Evolutionary conservation across 2,888 invertebrate genomes (phyloP).

Genomic region (Tupiocoris notatus): DNA sequence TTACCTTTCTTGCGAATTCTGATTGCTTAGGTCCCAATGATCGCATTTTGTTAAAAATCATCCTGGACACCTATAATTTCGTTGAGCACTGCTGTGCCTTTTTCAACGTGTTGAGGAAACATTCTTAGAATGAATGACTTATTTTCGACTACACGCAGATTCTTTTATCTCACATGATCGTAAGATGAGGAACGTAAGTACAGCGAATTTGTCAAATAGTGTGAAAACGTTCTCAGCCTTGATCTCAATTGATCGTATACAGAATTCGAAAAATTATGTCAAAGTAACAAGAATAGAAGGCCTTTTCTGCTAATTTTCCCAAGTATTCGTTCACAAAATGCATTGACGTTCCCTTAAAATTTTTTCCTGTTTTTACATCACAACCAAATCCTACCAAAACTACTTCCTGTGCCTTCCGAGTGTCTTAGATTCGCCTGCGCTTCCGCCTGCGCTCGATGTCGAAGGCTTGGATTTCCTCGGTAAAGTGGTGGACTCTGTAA

Average conservation of each 20-base stretch:
- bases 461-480: slow-evolving; percentile 59
- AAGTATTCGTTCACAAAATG: background rate
- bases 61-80: no score
- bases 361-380: background rate
- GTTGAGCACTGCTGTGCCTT: no score
- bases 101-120: background rate
- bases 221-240: background rate
- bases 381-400: slow-evolving; percentile 9
- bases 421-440: slow-evolving; percentile 44
- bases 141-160: no score
- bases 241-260: background rate
- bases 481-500: slow-evolving; percentile 63
- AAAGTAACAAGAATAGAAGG: background rate
- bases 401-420: slow-evolving; percentile 45
- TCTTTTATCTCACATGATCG: no score
- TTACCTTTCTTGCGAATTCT: no score
- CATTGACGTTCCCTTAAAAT: background rate
- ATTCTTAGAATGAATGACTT: background rate
- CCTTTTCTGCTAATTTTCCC: background rate
- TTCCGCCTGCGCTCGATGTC: slow-evolving; percentile 27
- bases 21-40: no score
- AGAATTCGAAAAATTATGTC: no score
- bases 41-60: no score
- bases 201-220: background rate
- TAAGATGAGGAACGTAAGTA: no score